Evolutionary conservation across 2,888 invertebrate species (phyloP), one percentile per base, ranked within the genome.

Genomic region (Melieria picta): DNA sequence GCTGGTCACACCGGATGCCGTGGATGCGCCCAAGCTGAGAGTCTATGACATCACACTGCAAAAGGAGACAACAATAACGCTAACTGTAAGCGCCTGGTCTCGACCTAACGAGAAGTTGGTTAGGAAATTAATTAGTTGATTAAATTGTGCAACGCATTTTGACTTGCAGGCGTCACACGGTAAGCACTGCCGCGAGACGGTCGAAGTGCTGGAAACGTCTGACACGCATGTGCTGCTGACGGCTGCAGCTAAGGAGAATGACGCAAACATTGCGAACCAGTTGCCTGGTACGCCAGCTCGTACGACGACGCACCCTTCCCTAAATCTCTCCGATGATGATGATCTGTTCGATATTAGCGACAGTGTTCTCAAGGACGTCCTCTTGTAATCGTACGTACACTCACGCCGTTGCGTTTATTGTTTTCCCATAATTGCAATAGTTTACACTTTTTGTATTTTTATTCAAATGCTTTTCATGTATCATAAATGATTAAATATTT

Each of bases 1-100:
- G 3, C 75, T 86, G 10, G 81, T 85, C 4, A 67, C 72, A 1
- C 61, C 73, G 56, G 74, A 75, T 1, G 62, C 74, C 30, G 62
- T 64, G 13, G 60, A 74, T 50, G 64, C 74, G 9, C 77, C 78
- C 7, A 77, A 75, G 65, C 13, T 78, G 1, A 69, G 72, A 55
- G 7, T 78, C 11, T 77, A 75, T 70, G 77, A 78, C 72, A 11
- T 72, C 6, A 71, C 76, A 5, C 58, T 78, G 45, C 65, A 69
- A 30, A 30, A 30, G 45, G 77, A 75, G 55, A 62, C 72, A 16
- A 65, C 66, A 52, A 11, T 65, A 11, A 70, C 30, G 45, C 43
- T 71, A 6, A 66, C 69, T 62, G 77, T 77, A 73, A 77, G 77
- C 73, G 65, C 11, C 30, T 30, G 3, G 30, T 30, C 2, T 30